phyloP scores from a whole-genome alignment of 2,797 vertebrate genomes.

The Emydoidea blandingii region DNA sequence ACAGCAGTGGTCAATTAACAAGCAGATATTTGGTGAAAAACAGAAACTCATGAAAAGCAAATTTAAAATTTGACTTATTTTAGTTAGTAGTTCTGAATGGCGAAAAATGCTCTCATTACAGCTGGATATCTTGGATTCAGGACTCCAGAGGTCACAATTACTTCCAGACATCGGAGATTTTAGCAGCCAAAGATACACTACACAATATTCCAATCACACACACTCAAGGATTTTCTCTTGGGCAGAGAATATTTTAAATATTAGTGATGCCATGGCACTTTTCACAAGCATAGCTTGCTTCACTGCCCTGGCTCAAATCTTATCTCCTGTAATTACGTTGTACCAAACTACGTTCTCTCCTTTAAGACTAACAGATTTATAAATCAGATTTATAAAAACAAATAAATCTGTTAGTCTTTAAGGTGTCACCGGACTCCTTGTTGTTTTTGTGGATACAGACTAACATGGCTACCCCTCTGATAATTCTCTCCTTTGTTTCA shows the following conservation, averaged over 20 bases:
- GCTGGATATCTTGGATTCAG: background rate
- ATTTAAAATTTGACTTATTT: background rate
- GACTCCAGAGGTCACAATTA: background rate
- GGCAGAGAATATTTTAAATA: background rate
- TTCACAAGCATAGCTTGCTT: background rate
- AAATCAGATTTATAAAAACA: too few relatives aligned
- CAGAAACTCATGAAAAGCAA: background rate
- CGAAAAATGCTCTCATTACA: background rate
- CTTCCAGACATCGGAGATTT: background rate
- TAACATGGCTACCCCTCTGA: too few relatives aligned
- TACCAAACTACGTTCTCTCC: background rate
- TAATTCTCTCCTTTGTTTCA: background rate
- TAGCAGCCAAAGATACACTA: background rate
- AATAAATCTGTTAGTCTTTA: too few relatives aligned
- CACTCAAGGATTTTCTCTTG: background rate
- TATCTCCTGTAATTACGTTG: background rate
- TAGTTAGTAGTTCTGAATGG: background rate
- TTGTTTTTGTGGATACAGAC: too few relatives aligned
- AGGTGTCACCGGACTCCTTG: too few relatives aligned
- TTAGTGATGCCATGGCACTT: background rate
- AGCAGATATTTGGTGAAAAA: background rate
- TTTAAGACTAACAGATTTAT: background rate
- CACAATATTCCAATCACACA: background rate
- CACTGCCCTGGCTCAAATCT: background rate
- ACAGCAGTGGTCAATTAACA: constrained; percentile 9